Evolutionary conservation across 2,113 vertebrate species (phyloP).

Genomic region (Trichomycterus rosablanca): DNA sequence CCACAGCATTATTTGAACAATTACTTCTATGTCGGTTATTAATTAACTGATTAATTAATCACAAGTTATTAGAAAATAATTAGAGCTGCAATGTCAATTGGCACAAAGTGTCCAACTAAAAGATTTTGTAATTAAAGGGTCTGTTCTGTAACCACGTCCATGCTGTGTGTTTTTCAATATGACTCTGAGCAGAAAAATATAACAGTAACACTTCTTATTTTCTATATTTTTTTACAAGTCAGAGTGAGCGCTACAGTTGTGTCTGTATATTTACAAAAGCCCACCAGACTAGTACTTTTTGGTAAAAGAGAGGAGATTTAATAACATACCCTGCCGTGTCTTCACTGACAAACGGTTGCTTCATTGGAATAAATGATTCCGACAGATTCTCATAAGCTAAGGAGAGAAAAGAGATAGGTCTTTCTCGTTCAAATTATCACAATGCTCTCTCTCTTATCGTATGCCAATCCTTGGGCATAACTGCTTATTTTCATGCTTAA

Average conservation of each 20-base stretch:
- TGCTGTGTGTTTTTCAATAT: too few species aligned
- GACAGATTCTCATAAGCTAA: background rate
- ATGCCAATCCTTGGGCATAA: conserved; percentile 19
- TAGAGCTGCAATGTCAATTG: too few species aligned
- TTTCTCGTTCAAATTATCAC: conserved; percentile 21
- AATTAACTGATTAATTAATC: too few species aligned
- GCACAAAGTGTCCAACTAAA: too few species aligned
- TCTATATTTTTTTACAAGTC: too few species aligned
- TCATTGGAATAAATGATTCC: conserved; percentile 35
- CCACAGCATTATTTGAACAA: too few species aligned
- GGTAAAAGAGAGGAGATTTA: background rate
- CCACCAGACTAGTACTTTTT: background rate
- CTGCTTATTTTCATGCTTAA: conserved; percentile 24
- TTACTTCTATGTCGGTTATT: too few species aligned
- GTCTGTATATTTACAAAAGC: conserved; percentile 7
- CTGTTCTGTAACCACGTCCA: too few species aligned
- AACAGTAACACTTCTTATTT: too few species aligned
- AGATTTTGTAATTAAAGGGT: too few species aligned
- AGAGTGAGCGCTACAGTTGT: conserved; percentile 8
- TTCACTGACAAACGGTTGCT: conserved; percentile 24
- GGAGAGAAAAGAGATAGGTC: conserved; percentile 21
- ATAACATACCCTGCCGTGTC: background rate
- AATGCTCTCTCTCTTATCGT: conserved; percentile 28
- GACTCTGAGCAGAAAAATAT: too few species aligned
- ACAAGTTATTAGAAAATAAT: too few species aligned